A percentile compares a stretch with the other conserved stretches of the same genome.
These are phyloP conservation scores for Lagodon rhomboides DNA, from an alignment of 2,797 vertebrate species.

Conservation along the genomic window DNA sequence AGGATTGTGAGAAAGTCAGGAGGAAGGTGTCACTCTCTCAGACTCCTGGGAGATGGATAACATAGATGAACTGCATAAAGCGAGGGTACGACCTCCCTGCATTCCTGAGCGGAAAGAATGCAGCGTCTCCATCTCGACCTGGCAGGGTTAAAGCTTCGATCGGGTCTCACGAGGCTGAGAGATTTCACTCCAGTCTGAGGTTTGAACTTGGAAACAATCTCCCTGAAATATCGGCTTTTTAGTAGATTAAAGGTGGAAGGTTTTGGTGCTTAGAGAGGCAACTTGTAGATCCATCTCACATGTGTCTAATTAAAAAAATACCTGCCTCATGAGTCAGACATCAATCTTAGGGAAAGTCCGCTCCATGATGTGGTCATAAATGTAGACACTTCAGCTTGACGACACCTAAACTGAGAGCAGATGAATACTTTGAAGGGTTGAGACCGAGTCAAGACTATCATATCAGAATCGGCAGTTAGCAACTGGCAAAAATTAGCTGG, in stretches of 20 bases:
- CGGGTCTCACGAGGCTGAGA: constrained; percentile 17
- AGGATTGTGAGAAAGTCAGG: constrained; percentile 1
- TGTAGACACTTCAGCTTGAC: too few species aligned
- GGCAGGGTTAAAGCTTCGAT: constrained; percentile 25
- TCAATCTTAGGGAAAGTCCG: background rate
- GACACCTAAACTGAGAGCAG: too few species aligned
- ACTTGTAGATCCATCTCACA: constrained; percentile 1
- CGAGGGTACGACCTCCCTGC: constrained; percentile 46
- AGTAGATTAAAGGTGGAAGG: background rate
- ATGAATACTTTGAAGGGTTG: too few species aligned
- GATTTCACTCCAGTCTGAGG: constrained; percentile 6
- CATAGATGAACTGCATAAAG: constrained; percentile 29
- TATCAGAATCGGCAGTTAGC: too few species aligned
- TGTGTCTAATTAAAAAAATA: background rate
- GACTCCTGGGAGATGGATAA: constrained; percentile 44
- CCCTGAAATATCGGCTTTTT: background rate
- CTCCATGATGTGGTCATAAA: background rate
- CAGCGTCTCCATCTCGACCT: constrained; percentile 21
- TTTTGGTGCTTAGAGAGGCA: background rate
- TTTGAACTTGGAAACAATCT: constrained; percentile 29
- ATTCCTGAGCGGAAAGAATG: constrained; percentile 74
- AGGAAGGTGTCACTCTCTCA: background rate
- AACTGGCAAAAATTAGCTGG: too few species aligned
- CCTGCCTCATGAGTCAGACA: background rate
- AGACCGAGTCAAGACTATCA: too few species aligned